These are phyloP conservation scores for Fistularia commersonii DNA, from an alignment of 2,797 vertebrate species.

Conservation along the genomic window DNA sequence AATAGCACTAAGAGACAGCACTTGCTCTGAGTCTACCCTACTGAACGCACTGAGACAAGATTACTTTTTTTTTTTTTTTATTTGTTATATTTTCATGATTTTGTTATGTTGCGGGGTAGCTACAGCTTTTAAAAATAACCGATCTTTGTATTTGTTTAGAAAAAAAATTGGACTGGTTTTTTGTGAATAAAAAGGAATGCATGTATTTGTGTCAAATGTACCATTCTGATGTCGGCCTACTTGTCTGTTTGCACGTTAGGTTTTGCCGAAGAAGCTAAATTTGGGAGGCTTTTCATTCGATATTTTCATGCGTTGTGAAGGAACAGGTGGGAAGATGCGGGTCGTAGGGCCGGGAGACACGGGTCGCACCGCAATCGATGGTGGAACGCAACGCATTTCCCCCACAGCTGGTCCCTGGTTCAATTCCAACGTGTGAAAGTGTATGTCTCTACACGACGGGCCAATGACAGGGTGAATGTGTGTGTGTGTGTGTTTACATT, in stretches of 20 bases:
- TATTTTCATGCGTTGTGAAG: no score
- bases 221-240: slow-evolving; percentile 74
- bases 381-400: no score
- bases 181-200: slow-evolving; percentile 99
- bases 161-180: slow-evolving; percentile 97
- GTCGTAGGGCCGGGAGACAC: no score
- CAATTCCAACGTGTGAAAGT: no score
- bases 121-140: slow-evolving; percentile 85
- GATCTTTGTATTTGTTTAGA: slow-evolving; percentile 99
- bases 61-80: slow-evolving; percentile 55
- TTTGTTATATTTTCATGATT: slow-evolving; percentile 60
- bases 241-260: slow-evolving; percentile 73
- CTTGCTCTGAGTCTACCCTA: slow-evolving; percentile 75
- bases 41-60: slow-evolving; percentile 78
- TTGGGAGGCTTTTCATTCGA: no score
- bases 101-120: slow-evolving; percentile 77
- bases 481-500: no score
- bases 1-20: slow-evolving; percentile 75
- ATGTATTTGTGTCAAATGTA: slow-evolving; percentile 91
- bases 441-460: no score
- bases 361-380: no score
- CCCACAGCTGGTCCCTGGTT: no score
- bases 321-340: no score
- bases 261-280: no score
- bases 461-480: no score